Evolutionary conservation across 2,797 vertebrate species (phyloP).

Genomic region (Aldrovandia affinis): DNA sequence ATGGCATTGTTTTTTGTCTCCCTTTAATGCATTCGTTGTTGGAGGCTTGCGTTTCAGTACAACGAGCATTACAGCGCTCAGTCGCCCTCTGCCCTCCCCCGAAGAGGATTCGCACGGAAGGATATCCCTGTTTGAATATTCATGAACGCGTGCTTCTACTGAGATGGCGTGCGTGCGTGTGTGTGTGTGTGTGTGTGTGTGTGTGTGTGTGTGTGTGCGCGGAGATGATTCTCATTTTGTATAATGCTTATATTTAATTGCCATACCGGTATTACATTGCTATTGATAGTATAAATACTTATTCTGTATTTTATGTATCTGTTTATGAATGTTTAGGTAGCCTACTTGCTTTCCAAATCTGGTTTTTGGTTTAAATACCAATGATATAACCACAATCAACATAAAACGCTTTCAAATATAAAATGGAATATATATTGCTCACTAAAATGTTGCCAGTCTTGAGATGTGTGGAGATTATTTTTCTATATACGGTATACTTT

Average conservation of each 20-base stretch:
- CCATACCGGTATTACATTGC: not conserved
- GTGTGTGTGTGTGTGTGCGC: not conserved
- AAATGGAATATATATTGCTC: too few relatives aligned
- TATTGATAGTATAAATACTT: not conserved
- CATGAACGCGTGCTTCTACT: conserved; percentile 12
- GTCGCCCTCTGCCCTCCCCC: conserved; percentile 6
- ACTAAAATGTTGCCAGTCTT: too few relatives aligned
- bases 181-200: not conserved
- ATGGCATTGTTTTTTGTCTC: conserved; percentile 20
- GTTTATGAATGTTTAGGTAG: not conserved
- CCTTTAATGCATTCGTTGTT: not conserved
- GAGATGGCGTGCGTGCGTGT: not conserved
- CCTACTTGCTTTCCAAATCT: not conserved
- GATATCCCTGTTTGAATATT: conserved; percentile 25
- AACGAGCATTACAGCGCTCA: not conserved
- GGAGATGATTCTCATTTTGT: not conserved
- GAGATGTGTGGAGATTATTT: too few relatives aligned
- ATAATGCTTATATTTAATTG: not conserved
- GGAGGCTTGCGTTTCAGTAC: not conserved
- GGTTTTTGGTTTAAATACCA: not conserved
- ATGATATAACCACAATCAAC: not conserved
- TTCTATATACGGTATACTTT: too few relatives aligned
- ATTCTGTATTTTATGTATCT: not conserved
- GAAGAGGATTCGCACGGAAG: conserved; percentile 16
- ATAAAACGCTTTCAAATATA: not conserved